Base-by-base conservation (phyloP, 2,797 vertebrate genomes). In the Salarias fasciatus region DNA sequence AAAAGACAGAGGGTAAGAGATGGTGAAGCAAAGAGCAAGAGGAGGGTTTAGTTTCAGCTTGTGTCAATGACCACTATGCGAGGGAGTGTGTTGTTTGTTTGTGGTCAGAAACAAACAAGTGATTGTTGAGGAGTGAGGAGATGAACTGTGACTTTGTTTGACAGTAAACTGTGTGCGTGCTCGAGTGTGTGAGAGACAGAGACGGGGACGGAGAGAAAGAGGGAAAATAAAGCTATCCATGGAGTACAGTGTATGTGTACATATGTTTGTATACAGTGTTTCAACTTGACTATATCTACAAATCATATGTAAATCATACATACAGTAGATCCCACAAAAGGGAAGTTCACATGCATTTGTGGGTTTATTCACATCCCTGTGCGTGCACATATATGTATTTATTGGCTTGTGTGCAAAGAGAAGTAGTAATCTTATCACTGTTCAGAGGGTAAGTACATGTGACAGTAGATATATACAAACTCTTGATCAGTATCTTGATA, bases 61-160 rank as follows among this genome's bases (percentile, higher is more conserved):
- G 75, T 88, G 88, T 90, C 81, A 86, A 84, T 78, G 81, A 79
- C 75, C 67, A 45, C 84, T 82, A 72, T 72, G 79, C 70, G 53
- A 47, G 59, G 54, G 59, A 72, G 63, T 63, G 66, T 44, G 72
- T 71, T 91, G 85, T 89, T 91, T 91, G 89, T 92, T 91, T 91
- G 87, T 73, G 78, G 72, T 84, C 43, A 83, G 88, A 86, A 88
- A 90, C 88, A 91, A 91, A 92, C 85, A 91, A 88, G 82, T 79
- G 88, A 84, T 87, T 88, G 84, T 84, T 79, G 81, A 82, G 80
- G 86, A 81, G 85, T 65, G 80, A 86, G 79, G 74, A 90, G 82
- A 90, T 88, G 69, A 80, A 89, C 82, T 87, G 80, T 70, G 77
- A 69, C 80, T 60, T 68, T 82, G 80, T 85, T 71, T 80, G 78